phyloP scores from a whole-genome alignment of 1,140 invertebrate genomes.

The Drosophila teissieri region DNA sequence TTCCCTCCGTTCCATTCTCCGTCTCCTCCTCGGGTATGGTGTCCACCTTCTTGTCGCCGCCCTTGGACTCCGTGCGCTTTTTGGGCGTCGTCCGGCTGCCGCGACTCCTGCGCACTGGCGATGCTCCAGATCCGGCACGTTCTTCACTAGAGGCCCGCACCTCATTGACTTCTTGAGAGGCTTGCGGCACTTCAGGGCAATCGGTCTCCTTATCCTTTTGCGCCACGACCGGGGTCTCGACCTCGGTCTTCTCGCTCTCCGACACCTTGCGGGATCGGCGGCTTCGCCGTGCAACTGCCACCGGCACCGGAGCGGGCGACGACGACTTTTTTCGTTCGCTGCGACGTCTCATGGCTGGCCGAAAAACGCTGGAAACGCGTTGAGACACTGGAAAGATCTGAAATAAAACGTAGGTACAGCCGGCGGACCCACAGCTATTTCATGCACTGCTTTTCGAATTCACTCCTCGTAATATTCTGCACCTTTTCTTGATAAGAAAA shows the following conservation, averaged over 20 bases:
- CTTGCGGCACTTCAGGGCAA: slow-evolving; percentile 1
- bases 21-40: slow-evolving; percentile 70
- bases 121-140: slow-evolving; percentile 20
- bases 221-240: slow-evolving; percentile 29
- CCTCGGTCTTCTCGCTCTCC: slow-evolving; percentile 64
- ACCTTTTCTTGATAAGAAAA: slow-evolving; percentile 52
- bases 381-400: slow-evolving; percentile 48
- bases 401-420: slow-evolving; percentile 39
- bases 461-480: slow-evolving; percentile 14
- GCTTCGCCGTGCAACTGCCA: slow-evolving; percentile 61
- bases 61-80: slow-evolving; percentile 54
- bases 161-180: slow-evolving; percentile 59
- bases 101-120: slow-evolving; percentile 70
- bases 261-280: slow-evolving; percentile 65
- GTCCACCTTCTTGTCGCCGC: slow-evolving; percentile 59
- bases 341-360: slow-evolving; percentile 73
- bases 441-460: slow-evolving; percentile 19
- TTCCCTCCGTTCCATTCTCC: slow-evolving; percentile 53
- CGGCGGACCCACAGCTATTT: slow-evolving; percentile 16
- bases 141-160: slow-evolving; percentile 66
- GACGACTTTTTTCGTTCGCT: slow-evolving; percentile 82
- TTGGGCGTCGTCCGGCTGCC: slow-evolving; percentile 65
- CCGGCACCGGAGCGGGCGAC: slow-evolving; percentile 70
- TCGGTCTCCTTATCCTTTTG: slow-evolving; percentile 46
- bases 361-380: slow-evolving; percentile 26